A percentile compares a stretch with the other conserved stretches of the same genome.
These are phyloP conservation scores for Cryptoblepharus egeriae DNA, from an alignment of 2,797 vertebrate genomes.

Conservation along the genomic window DNA sequence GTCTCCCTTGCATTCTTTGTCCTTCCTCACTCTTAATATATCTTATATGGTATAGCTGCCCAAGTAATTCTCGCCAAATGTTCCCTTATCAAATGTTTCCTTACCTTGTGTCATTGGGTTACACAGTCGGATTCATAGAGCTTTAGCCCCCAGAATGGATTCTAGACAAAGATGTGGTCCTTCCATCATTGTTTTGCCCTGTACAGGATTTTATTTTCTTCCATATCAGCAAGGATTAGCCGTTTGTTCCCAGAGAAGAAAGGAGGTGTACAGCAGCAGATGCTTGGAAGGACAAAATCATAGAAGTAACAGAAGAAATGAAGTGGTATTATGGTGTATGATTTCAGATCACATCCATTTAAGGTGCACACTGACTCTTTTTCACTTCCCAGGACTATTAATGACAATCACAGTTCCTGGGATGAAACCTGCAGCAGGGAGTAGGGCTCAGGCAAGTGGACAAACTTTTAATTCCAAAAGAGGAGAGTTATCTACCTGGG, in stretches of 20 bases:
- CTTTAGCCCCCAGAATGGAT: too few relatives aligned
- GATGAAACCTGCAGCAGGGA: background rate
- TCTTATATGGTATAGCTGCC: too few relatives aligned
- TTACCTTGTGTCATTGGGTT: too few relatives aligned
- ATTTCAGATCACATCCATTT: conserved; percentile 1
- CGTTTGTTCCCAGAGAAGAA: background rate
- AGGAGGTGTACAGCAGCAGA: background rate
- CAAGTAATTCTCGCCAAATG: too few relatives aligned
- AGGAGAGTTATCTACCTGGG: background rate
- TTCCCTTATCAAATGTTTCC: too few relatives aligned
- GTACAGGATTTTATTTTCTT: background rate
- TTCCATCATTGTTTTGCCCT: background rate
- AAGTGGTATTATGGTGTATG: conserved; percentile 10
- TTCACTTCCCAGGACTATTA: conserved; percentile 3
- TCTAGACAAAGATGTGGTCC: background rate
- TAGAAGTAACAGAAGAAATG: background rate
- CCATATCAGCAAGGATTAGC: background rate
- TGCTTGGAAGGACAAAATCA: background rate
- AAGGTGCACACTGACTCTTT: background rate
- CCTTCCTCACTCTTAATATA: too few relatives aligned
- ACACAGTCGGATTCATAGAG: too few relatives aligned
- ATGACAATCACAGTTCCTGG: background rate
- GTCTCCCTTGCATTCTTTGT: too few relatives aligned
- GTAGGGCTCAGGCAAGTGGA: background rate
- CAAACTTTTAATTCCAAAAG: conserved; percentile 3